Evolutionary conservation across 2,888 invertebrate species (phyloP), one percentile per base, ranked within the genome.

Genomic region (Ephialtes manifestator): DNA sequence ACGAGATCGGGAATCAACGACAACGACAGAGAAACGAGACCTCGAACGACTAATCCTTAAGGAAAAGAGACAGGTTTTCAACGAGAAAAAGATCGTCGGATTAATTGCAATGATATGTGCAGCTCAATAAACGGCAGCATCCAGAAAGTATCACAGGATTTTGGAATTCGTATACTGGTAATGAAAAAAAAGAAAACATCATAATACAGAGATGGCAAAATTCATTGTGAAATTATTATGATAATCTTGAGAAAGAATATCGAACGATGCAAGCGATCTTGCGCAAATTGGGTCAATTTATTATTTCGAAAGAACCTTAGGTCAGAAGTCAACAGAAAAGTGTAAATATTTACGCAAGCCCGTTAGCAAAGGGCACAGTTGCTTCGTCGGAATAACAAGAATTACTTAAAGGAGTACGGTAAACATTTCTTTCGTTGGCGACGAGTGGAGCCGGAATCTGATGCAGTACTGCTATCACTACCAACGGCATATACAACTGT

Each of bases 1-100:
- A 74, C 65, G 48, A 77, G 79, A 79, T 68, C 74, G 75, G 75
- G 80, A 83, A 84, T 78, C 80, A 87, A 87, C 82, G 86, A 78
- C 79, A 85, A 77, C 70, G 74, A 80, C 28, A 74, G 71, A 78
- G 75, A 65, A 81, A 60, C 68, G 79, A 39, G 65, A 75, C 35
- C 51, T 65, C 60, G 53, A 60, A 20, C 46, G 70, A 74, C 76
- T 80, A 76, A 77, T 71, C 67, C 53, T 48, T 8, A 35, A 71
- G 46, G 46, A n/a, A 82, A 71, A 84, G 65, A 76, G 2, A 58
- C 74, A 43, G 63, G 11, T 8, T 68, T 65, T 39, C 43, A 70
- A 77, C n/a, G 55, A 70, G n/a, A 70, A 74, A 63, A 77, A 28
- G 7, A 65, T 43, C 24, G 28, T 46, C 28, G 8, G 15, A 48